These are phyloP conservation scores for Procambarus virginalis DNA, from an alignment of 1,140 invertebrate species.

Conservation along the genomic window DNA sequence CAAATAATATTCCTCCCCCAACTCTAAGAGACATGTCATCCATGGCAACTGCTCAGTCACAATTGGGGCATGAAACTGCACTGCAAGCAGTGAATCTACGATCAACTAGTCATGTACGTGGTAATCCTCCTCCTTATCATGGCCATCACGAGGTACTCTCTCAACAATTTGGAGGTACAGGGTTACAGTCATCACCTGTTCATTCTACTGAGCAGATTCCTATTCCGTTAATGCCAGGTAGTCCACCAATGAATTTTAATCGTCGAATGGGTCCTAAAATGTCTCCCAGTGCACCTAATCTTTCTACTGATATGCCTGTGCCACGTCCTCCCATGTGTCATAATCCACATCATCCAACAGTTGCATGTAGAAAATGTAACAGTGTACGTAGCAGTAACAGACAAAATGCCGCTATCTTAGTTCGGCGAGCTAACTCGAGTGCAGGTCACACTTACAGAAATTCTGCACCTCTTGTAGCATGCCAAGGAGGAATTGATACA, in stretches of 20 bases:
- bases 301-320: conserved; percentile 44
- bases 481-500: conserved; percentile 28
- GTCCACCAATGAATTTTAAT: not conserved
- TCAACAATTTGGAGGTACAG: conserved; percentile 17
- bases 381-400: conserved; percentile 58
- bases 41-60: conserved; percentile 17
- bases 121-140: conserved; percentile 54
- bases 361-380: conserved; percentile 59
- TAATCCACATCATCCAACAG: conserved; percentile 55
- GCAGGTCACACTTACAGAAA: conserved; percentile 59
- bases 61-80: conserved; percentile 6
- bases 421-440: conserved; percentile 52
- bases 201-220: conserved; percentile 16
- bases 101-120: conserved; percentile 2
- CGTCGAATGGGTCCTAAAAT: conserved; percentile 30
- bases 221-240: conserved; percentile 13
- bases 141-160: conserved; percentile 43
- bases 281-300: conserved; percentile 47
- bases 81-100: not conserved
- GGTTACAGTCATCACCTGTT: conserved; percentile 21
- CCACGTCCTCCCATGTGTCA: conserved; percentile 54
- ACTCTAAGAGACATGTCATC: conserved; percentile 28
- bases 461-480: conserved; percentile 39
- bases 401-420: conserved; percentile 58
- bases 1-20: conserved; percentile 12